These are phyloP conservation scores for Calliphora vicina DNA, from an alignment of 1,140 invertebrate genomes.

Conservation along the genomic window DNA sequence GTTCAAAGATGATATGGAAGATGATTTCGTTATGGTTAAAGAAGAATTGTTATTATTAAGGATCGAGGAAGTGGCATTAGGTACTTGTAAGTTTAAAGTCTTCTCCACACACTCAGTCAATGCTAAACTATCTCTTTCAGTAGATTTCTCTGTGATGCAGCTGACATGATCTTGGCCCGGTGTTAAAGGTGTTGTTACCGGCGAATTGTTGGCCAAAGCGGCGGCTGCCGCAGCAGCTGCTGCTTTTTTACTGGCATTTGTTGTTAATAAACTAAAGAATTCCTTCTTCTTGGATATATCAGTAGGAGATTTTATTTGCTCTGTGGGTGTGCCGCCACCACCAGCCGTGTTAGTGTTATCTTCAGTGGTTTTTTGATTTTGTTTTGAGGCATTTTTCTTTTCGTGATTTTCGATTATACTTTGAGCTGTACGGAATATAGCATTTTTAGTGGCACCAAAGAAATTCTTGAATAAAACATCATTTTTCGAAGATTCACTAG, in stretches of 20 bases:
- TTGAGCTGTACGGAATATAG: conserved; percentile 62
- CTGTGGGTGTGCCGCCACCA: conserved; percentile 38
- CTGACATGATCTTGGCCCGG: not conserved
- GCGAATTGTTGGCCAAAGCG: conserved; percentile 43
- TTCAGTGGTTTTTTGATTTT: conserved; percentile 55
- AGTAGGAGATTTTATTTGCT: conserved; percentile 57
- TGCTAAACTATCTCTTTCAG: not conserved
- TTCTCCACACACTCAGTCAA: conserved; percentile 24
- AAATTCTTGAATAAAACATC: conserved; percentile 62
- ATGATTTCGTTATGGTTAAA: conserved; percentile 48
- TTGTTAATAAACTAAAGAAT: conserved; percentile 58
- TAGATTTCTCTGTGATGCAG: not conserved
- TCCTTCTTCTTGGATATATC: conserved; percentile 62
- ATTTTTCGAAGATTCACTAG: conserved; percentile 51
- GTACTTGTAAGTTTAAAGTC: conserved; percentile 53
- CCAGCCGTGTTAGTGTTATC: conserved; percentile 22
- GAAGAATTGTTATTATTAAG: not conserved
- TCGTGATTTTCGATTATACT: conserved; percentile 63
- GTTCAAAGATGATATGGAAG: conserved; percentile 56
- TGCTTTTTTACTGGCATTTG: conserved; percentile 58
- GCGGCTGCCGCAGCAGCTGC: conserved; percentile 54
- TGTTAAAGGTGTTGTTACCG: conserved; percentile 45
- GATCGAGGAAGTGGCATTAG: conserved; percentile 37
- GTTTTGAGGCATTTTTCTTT: conserved; percentile 61
- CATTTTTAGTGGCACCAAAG: conserved; percentile 62